These are phyloP conservation scores for Chondrosia reniformis DNA, from an alignment of 37 sponge, comb jelly and placozoan species.

Conservation along the genomic window DNA sequence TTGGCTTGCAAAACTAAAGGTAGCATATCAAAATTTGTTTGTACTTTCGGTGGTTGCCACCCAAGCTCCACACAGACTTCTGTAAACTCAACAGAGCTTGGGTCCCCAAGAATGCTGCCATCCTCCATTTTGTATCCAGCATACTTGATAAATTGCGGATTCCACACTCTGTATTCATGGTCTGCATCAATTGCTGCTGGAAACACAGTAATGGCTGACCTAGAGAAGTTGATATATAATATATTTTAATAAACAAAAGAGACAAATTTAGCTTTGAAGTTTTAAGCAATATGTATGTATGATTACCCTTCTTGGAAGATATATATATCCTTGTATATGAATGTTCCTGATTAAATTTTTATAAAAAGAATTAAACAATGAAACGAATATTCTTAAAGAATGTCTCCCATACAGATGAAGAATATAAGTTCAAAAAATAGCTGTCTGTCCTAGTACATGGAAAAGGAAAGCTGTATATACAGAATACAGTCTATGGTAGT, in stretches of 20 bases:
- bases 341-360: too few species aligned
- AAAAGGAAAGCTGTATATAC: too few species aligned
- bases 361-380: too few species aligned
- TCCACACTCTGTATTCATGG: slow-evolving; percentile 82
- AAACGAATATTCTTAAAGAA: too few species aligned
- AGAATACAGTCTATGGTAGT: too few species aligned
- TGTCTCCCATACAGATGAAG: too few species aligned
- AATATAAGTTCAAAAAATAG: not conserved
- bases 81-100: slow-evolving; percentile 76
- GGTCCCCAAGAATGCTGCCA: slow-evolving; percentile 79
- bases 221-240: not conserved
- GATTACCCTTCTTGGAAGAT: too few species aligned
- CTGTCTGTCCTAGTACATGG: not conserved
- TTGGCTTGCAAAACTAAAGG: slow-evolving; percentile 78
- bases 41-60: slow-evolving; percentile 59
- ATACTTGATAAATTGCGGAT: slow-evolving; percentile 70
- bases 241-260: not conserved
- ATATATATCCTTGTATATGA: too few species aligned
- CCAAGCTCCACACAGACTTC: slow-evolving; percentile 68
- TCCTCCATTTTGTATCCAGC: slow-evolving; percentile 77
- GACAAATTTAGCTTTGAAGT: not conserved
- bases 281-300: not conserved
- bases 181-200: slow-evolving; percentile 34
- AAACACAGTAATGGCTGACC: slow-evolving; percentile 88
- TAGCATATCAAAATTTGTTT: slow-evolving; percentile 55